Percentiles rank a stretch among this genome's conserved stretches.
Conservation (phyloP, 2,113 vertebrate genomes). For the Oenanthe oenanthe region DNA sequence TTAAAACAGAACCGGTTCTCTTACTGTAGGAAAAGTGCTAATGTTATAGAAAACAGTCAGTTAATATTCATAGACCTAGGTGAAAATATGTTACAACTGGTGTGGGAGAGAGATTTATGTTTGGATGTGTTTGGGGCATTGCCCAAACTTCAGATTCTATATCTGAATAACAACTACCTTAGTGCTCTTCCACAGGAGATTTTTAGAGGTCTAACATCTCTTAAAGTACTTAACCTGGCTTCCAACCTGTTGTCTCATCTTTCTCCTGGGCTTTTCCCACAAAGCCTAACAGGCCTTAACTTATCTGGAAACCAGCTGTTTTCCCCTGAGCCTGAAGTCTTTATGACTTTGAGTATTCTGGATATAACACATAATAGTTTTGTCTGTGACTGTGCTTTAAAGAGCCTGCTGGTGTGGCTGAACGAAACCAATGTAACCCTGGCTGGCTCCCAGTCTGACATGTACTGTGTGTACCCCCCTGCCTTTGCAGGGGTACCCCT, state of each 20-base stretch:
- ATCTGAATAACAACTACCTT: slow-evolving; percentile 81
- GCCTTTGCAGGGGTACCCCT: slow-evolving; percentile 53
- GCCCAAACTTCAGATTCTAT: slow-evolving; percentile 69
- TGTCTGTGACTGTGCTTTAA: slow-evolving; percentile 83
- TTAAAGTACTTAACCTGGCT: slow-evolving; percentile 78
- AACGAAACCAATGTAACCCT: slow-evolving; percentile 77
- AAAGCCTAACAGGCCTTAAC: slow-evolving; percentile 73
- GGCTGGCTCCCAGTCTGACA: slow-evolving; percentile 29
- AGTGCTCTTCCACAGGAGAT: slow-evolving; percentile 77
- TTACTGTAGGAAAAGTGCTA: slow-evolving; percentile 46
- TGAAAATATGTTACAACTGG: slow-evolving; percentile 78
- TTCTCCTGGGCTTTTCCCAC: slow-evolving; percentile 74
- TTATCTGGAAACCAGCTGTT: slow-evolving; percentile 83
- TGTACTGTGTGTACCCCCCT: slow-evolving; percentile 78
- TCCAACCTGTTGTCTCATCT: slow-evolving; percentile 81
- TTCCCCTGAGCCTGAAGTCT: slow-evolving; percentile 77
- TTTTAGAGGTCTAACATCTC: slow-evolving; percentile 78
- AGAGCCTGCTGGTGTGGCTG: slow-evolving; percentile 78
- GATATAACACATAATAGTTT: slow-evolving; percentile 80
- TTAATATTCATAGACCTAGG: slow-evolving; percentile 81
- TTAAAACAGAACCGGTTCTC: slow-evolving; percentile 80
- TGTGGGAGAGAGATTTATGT: slow-evolving; percentile 79
- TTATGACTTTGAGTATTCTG: slow-evolving; percentile 72
- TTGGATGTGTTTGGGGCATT: slow-evolving; percentile 83
- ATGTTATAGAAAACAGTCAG: slow-evolving; percentile 38